These are phyloP conservation scores for Diplosoma virens DNA, from an alignment of 23 tunicate species.

Conservation along the genomic window DNA sequence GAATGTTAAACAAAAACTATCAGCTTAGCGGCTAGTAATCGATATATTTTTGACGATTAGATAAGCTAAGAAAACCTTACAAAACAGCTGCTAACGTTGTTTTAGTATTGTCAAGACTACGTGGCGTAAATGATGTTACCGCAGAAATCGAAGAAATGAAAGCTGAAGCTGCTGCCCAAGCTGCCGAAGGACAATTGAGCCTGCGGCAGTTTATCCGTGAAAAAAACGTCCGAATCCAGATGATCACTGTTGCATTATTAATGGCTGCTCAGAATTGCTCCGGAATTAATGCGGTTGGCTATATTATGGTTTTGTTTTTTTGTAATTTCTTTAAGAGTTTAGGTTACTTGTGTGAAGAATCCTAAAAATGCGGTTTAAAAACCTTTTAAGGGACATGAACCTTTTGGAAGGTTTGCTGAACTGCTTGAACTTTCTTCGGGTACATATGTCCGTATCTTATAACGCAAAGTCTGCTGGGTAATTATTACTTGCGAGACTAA, in stretches of 20 bases:
- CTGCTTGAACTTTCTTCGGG: too few relatives aligned
- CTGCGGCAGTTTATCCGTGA: neutral
- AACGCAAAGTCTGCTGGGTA: too few relatives aligned
- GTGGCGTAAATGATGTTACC: neutral
- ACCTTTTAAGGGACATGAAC: neutral
- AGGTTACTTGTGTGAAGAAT: neutral
- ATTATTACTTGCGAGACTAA: too few relatives aligned
- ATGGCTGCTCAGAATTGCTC: neutral
- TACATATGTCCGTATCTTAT: too few relatives aligned
- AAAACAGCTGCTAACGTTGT: too few relatives aligned
- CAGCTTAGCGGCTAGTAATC: too few relatives aligned
- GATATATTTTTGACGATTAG: too few relatives aligned
- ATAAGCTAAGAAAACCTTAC: too few relatives aligned
- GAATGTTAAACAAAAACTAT: too few relatives aligned
- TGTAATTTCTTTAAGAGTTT: neutral
- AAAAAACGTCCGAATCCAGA: neutral
- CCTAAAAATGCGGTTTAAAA: neutral
- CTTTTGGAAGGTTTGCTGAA: too few relatives aligned
- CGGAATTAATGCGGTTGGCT: constrained; percentile 5
- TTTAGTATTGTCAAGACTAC: neutral
- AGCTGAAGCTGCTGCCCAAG: neutral
- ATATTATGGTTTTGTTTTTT: neutral
- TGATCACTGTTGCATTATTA: neutral
- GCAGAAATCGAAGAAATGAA: constrained; percentile 1
- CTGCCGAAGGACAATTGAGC: neutral